Conservation (phyloP, 2,113 vertebrate genomes). For the Aythya baeri region DNA sequence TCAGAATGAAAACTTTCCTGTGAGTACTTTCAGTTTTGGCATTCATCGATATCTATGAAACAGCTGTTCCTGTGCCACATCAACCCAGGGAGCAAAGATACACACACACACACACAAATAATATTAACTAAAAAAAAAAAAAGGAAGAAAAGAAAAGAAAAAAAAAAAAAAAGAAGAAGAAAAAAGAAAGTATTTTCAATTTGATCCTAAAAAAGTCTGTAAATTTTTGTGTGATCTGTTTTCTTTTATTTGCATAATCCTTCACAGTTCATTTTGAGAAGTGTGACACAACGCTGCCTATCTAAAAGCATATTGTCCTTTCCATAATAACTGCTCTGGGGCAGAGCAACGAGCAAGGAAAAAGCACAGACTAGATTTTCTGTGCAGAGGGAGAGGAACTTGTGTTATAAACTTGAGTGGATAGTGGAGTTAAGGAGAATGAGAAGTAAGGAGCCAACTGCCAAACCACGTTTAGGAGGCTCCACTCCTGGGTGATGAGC, state of each 20-base stretch:
- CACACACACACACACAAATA: background rate
- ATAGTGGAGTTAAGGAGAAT: background rate
- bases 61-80: accelerated
- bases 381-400: background rate
- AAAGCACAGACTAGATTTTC: background rate
- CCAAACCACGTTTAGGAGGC: background rate
- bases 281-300: background rate
- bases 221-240: background rate
- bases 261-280: background rate
- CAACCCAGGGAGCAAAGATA: background rate
- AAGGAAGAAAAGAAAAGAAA: too few species aligned
- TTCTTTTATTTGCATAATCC: background rate
- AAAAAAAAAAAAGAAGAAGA: too few species aligned
- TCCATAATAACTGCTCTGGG: background rate
- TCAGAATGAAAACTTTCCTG: background rate
- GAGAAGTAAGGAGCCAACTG: background rate
- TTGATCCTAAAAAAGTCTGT: background rate
- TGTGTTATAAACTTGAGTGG: background rate
- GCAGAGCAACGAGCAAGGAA: background rate
- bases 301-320: background rate
- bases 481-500: background rate
- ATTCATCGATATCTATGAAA: background rate
- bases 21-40: background rate
- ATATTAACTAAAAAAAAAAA: too few species aligned
- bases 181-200: background rate